Conservation (phyloP, 2,797 vertebrate species). For the Astyanax mexicanus region DNA sequence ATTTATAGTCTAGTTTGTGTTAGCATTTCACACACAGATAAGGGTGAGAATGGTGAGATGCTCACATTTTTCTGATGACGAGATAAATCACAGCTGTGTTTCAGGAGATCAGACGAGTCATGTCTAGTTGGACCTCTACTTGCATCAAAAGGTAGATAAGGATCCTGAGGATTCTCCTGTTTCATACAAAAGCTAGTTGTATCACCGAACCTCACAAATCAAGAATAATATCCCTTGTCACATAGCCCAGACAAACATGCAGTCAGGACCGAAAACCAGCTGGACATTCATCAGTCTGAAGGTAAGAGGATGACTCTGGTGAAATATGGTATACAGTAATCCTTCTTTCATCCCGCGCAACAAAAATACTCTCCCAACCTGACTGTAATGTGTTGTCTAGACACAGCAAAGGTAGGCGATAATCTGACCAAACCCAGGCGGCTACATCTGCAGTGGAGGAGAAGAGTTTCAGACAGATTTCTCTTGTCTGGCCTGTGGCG, state of each 20-base stretch:
- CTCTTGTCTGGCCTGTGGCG: constrained; percentile 36
- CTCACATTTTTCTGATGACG: not conserved
- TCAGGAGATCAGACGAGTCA: constrained; percentile 23
- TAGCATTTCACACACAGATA: constrained; percentile 30
- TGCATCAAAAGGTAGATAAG: constrained; percentile 31
- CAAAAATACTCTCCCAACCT: constrained; percentile 32
- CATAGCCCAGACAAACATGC: constrained; percentile 17
- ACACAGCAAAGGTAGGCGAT: constrained; percentile 41
- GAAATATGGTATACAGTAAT: constrained; percentile 41
- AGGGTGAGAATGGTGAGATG: not conserved
- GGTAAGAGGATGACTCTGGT: constrained; percentile 17
- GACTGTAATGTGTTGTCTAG: constrained; percentile 56
- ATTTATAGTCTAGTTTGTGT: constrained; percentile 25
- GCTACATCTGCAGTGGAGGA: constrained; percentile 37
- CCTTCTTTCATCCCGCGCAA: constrained; percentile 36
- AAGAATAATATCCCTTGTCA: constrained; percentile 25
- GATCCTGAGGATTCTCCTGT: not conserved
- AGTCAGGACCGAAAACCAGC: not conserved
- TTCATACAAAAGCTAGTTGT: constrained; percentile 13
- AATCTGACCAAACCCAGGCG: constrained; percentile 51
- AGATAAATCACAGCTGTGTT: constrained; percentile 9
- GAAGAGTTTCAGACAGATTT: constrained; percentile 45
- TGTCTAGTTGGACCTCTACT: constrained; percentile 9
- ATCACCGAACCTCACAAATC: constrained; percentile 1
- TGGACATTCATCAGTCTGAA: constrained; percentile 45